phyloP scores from a whole-genome alignment of 2,113 vertebrate genomes.

The Cephalopterus ornatus region DNA sequence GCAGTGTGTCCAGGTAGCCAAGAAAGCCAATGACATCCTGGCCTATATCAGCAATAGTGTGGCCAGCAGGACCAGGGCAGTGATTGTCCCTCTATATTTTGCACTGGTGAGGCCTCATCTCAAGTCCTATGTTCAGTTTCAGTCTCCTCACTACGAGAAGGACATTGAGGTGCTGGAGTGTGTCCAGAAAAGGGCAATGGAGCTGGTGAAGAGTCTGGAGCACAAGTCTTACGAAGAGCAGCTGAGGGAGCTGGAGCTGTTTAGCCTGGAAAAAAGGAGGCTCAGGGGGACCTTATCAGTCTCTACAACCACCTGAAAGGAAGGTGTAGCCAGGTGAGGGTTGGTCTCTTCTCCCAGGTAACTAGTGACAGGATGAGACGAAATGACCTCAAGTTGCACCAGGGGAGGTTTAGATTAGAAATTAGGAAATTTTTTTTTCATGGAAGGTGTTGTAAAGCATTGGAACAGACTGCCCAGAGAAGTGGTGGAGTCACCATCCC shows the following conservation, averaged over 20 bases:
- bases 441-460: background rate
- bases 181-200: background rate
- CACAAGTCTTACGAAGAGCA: background rate
- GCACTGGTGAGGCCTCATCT: background rate
- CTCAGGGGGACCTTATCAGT: background rate
- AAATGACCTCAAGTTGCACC: background rate
- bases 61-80: background rate
- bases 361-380: background rate
- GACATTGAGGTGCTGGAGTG: background rate
- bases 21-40: background rate
- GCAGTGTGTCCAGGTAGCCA: background rate
- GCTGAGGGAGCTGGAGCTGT: background rate
- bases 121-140: background rate
- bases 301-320: background rate
- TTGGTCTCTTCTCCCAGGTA: background rate
- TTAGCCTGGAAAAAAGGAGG: background rate
- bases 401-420: background rate
- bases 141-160: background rate
- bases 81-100: background rate
- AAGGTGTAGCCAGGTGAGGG: background rate
- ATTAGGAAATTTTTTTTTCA: background rate
- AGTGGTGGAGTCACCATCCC: background rate
- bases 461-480: background rate
- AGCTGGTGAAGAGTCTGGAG: background rate
- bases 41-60: background rate